phyloP scores from a whole-genome alignment of 1,140 invertebrate species.

The Agraylea sexmaculata region DNA sequence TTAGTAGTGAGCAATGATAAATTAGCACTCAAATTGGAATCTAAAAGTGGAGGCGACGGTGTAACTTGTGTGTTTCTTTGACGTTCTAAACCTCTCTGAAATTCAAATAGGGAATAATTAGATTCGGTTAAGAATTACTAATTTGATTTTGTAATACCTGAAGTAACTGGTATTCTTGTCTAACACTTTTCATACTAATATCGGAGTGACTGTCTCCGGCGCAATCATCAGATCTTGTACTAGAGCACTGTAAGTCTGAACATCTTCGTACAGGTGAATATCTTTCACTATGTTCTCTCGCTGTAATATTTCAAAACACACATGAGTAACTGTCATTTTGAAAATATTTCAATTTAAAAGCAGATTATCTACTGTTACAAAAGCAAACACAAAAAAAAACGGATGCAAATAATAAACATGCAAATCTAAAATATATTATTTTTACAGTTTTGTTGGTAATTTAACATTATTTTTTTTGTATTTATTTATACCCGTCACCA shows the following conservation, averaged over 20 bases:
- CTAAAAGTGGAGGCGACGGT: slow-evolving; percentile 39
- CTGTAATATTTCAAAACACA: slow-evolving; percentile 24
- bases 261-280: slow-evolving; percentile 84
- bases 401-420: not conserved
- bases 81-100: slow-evolving; percentile 41
- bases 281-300: slow-evolving; percentile 55
- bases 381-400: slow-evolving; percentile 13
- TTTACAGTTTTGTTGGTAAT: no score
- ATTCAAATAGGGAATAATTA: slow-evolving; percentile 4
- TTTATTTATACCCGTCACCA: no score
- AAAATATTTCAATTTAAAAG: slow-evolving; percentile 5
- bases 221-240: slow-evolving; percentile 26
- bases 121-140: not conserved
- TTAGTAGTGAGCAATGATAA: slow-evolving; percentile 13
- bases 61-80: slow-evolving; percentile 33
- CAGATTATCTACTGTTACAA: slow-evolving; percentile 2
- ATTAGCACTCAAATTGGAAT: slow-evolving; percentile 21
- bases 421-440: no score
- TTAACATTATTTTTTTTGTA: no score
- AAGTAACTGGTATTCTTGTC: slow-evolving; percentile 62
- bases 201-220: slow-evolving; percentile 14
- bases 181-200: slow-evolving; percentile 22
- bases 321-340: slow-evolving; percentile 4
- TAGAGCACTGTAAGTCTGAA: slow-evolving; percentile 61
- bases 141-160: slow-evolving; percentile 29